Evolutionary conservation across 2,113 vertebrate genomes (phyloP).

Genomic region (Mormyrus lacerda): DNA sequence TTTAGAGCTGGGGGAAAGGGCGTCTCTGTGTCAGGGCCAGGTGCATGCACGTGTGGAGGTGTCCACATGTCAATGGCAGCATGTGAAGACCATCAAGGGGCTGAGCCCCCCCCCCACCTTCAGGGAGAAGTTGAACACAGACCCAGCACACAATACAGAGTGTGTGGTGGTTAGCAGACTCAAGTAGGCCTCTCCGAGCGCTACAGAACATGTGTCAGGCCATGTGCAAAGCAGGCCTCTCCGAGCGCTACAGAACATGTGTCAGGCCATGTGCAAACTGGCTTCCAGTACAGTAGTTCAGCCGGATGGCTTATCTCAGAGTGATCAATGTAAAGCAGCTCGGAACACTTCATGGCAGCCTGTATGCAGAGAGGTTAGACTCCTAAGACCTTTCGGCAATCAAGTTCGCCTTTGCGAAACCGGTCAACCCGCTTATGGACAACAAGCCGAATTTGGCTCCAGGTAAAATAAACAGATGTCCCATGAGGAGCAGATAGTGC

Average conservation of each 20-base stretch:
- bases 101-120: conserved; percentile 9
- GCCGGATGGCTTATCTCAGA: neutral
- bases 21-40: conserved; percentile 39
- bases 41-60: conserved; percentile 31
- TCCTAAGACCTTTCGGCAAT: neutral
- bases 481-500: neutral
- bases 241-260: neutral
- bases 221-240: neutral
- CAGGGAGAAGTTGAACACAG: neutral
- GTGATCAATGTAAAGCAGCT: neutral
- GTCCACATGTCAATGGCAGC: conserved; percentile 16
- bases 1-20: neutral
- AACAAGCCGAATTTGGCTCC: neutral
- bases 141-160: neutral
- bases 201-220: neutral
- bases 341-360: neutral
- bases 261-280: neutral
- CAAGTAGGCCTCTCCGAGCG: neutral
- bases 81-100: conserved; percentile 41
- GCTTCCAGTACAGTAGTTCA: neutral
- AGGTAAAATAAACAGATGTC: neutral
- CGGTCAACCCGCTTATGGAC: neutral
- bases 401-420: neutral
- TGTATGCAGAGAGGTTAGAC: neutral
- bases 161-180: neutral